Evolutionary conservation across 2,113 vertebrate species (phyloP).

Genomic region (mouse (Mus musculus)): DNA sequence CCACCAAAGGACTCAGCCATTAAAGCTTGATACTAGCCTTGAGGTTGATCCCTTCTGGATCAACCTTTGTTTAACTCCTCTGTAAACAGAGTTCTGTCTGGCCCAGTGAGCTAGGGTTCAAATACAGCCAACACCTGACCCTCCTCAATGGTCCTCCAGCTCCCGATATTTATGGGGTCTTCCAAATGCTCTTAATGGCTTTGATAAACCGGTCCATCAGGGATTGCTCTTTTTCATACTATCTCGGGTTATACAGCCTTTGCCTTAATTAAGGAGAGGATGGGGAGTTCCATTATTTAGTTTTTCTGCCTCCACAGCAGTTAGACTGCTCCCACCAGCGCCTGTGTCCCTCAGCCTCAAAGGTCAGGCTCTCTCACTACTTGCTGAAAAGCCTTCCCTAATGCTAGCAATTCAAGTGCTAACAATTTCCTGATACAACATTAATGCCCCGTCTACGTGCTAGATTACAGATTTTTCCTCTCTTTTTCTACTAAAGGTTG

Average conservation of each 20-base stretch:
- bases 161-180: too few species aligned
- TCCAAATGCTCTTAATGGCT: neutral
- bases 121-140: neutral
- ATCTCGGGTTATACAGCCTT: neutral
- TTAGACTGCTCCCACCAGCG: neutral
- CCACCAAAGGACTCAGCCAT: neutral
- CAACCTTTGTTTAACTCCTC: neutral
- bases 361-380: neutral
- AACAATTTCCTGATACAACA: neutral
- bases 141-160: neutral
- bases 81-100: neutral
- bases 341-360: neutral
- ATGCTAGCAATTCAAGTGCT: neutral
- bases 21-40: neutral
- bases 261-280: neutral
- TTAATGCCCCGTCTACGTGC: neutral
- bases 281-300: neutral
- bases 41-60: neutral
- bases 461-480: neutral
- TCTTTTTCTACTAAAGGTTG: neutral
- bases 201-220: neutral
- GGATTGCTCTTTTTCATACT: neutral
- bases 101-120: neutral
- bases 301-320: neutral
- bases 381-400: neutral